Percentiles rank a stretch among this genome's conserved stretches.
phyloP scores from a whole-genome alignment of 2,113 vertebrate species.

The Sorex araneus region DNA sequence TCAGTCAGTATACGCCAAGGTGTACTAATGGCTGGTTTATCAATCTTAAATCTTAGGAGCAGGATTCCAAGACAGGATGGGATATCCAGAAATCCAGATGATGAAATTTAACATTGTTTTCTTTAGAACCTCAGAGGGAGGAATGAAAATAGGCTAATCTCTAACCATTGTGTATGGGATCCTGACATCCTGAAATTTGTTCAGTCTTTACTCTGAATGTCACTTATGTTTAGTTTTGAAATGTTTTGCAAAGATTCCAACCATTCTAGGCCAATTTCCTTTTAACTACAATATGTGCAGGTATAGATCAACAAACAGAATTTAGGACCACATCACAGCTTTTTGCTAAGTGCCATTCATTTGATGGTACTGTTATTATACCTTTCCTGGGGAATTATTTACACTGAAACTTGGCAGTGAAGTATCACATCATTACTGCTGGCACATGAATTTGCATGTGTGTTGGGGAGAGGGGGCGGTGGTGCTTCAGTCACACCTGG shows the following conservation, averaged over 20 bases:
- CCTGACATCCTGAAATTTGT: not conserved
- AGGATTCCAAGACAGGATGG: slow-evolving; percentile 12
- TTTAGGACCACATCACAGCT: not conserved
- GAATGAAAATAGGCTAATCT: not conserved
- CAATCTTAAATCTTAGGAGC: not conserved
- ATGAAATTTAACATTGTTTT: not conserved
- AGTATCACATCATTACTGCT: not conserved
- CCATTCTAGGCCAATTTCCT: not conserved
- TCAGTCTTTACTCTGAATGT: slow-evolving; percentile 19
- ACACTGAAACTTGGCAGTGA: not conserved
- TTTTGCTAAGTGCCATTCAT: not conserved
- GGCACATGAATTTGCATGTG: too few relatives aligned
- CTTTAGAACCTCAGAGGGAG: not conserved
- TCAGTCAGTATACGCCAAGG: not conserved
- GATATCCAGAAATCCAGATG: not conserved
- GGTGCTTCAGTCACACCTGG: too few relatives aligned
- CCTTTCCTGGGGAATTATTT: not conserved
- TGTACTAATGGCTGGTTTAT: not conserved
- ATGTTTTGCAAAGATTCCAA: not conserved
- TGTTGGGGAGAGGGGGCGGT: too few relatives aligned
- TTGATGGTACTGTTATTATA: not conserved
- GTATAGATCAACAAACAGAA: not conserved
- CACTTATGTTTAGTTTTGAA: not conserved
- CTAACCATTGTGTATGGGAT: not conserved
- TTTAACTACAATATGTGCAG: not conserved